Base-by-base conservation (phyloP, 2,113 vertebrate genomes). In the Monopterus albus region DNA sequence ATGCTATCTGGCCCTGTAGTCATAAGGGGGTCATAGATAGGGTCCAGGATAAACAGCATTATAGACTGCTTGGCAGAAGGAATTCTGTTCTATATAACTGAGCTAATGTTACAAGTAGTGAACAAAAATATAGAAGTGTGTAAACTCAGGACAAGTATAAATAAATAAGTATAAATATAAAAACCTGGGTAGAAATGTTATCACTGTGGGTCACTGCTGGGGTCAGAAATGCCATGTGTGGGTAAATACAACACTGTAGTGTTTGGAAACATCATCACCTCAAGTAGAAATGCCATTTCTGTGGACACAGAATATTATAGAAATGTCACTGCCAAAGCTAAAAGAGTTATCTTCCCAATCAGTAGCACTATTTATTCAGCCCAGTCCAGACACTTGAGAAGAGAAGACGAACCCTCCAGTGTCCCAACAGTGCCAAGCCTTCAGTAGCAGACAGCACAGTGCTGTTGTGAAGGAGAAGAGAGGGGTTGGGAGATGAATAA, bases 261-360 rank as follows among this genome's bases (percentile, higher is more conserved):
- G 11, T 45, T 43, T 26, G 38, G 39, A 38, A 64, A 58, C 45
- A 62, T 59, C 72, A 51, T 62, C 78, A 67, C 28, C 18, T 18
- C 25, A 3, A 9, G 50, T 70, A 43, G 38, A 81, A 78, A 83
- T 79, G 62, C 72, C 49, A 75, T 61, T 70, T 81, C 63, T 70
- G 25, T 66, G 42, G 63, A 75, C 60, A 65, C 4, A 79, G 50
- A 65, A 51, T 55, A 40, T 51, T 43, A 31, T 43, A 66, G 51
- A 87, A 87, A 80, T 82, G 65, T 72, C 69, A 77, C 18, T 15
- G 8, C 33, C 50, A 33, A 47, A 68, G 39, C 68, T 39, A 20
- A 38, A 40, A 57, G 35, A 4, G 2, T 63, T 68, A 63, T 74
- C 60, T 13, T 26, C 13, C 15, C 39, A 25, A 70, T 67, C 68